Base-by-base conservation (phyloP, 2,113 vertebrate genomes). In the Mastomys coucha region DNA sequence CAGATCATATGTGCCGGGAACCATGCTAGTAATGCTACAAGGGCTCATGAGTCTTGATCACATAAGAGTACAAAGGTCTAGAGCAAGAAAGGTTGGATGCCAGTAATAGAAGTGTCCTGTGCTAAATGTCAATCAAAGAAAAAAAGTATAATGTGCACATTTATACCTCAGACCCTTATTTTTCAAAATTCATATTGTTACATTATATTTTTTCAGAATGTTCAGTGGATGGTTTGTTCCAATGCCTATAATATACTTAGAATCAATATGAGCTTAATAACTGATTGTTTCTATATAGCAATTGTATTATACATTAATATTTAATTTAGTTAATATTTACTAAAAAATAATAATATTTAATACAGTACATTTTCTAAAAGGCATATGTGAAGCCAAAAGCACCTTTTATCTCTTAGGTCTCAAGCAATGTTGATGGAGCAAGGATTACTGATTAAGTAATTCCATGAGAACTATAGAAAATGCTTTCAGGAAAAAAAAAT, bases 341-440 rank as follows among this genome's bases (percentile, higher is more conserved):
- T 89, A 31, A 89, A 89, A 33, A 92, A 22, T 91, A 73, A 78
- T 12, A 96, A 53, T 78, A 91, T 80, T 80, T 58, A 94, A 22
- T 80, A 5, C n/a, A 73, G 45, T 63, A 53, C 45, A 82, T 80
- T 56, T 91, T 89, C 89, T 33, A 69, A 70, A 77, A 84, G 0
- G 33, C 33, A 8, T 67, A 2, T 80, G 24, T 2, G 12, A 63
- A 53, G 24, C 16, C 42, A 49, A 88, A 78, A 16, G 70, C 2
- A 26, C 4, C 17, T 91, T 9, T 7, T 81, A 19, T 92, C 7
- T 51, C 11, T 80, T 81, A 28, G 36, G 17, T 81, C 88, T 81
- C 33, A 56, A 56, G 39, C 51, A 39, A 51, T 28, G 1, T 77
- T 87, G 26, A 36, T 72, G 8, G 56, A 36, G 49, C 96, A 91